phyloP scores from a whole-genome alignment of 2,888 invertebrate genomes.

The Eristalis tenax region DNA sequence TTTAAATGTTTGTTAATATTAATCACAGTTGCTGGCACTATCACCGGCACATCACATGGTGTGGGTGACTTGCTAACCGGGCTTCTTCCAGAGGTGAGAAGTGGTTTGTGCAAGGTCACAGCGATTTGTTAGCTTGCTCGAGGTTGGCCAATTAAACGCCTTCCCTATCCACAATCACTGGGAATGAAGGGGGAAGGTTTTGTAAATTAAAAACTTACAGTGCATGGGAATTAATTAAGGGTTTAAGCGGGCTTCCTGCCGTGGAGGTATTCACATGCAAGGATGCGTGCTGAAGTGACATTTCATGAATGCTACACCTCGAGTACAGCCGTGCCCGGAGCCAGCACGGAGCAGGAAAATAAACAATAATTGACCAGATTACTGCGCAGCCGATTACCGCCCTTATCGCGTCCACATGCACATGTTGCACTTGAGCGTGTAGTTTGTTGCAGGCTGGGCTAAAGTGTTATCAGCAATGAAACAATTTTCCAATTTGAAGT shows the following conservation, averaged over 20 bases:
- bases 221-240: constrained; percentile 52
- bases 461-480: background rate
- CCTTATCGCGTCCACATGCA: background rate
- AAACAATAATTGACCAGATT: constrained; percentile 33
- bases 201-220: constrained; percentile 35
- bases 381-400: background rate
- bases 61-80: constrained; percentile 47
- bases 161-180: background rate
- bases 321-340: constrained; percentile 11
- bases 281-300: constrained; percentile 46
- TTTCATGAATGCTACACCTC: constrained; percentile 17
- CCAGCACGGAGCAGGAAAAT: background rate
- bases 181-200: constrained; percentile 7
- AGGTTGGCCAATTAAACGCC: constrained; percentile 34
- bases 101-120: constrained; percentile 48
- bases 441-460: background rate
- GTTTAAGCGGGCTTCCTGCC: constrained; percentile 32
- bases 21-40: constrained; percentile 45
- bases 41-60: constrained; percentile 1
- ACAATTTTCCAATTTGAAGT: too few relatives aligned
- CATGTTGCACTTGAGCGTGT: background rate
- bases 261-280: constrained; percentile 31
- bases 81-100: constrained; percentile 60
- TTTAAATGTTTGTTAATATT: constrained; percentile 70
- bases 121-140: constrained; percentile 30